phyloP scores from a whole-genome alignment of 1,140 invertebrate genomes.

The Batillaria attramentaria region DNA sequence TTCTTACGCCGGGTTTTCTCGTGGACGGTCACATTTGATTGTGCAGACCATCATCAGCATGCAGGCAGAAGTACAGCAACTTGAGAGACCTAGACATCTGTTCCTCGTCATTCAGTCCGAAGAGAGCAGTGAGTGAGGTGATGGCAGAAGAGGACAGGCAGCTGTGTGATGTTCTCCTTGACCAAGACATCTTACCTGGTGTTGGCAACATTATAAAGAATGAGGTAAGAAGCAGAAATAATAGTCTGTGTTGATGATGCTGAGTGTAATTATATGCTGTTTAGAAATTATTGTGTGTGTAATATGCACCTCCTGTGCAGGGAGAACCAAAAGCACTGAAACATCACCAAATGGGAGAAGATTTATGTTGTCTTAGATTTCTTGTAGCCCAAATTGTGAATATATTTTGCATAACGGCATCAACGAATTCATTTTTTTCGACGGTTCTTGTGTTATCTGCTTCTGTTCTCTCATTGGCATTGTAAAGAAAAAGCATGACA shows the following conservation, averaged over 20 bases:
- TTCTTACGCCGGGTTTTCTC: no score
- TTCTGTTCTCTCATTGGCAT: no score
- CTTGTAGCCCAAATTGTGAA: no score
- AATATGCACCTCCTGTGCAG: no score
- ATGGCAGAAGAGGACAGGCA: slow-evolving; percentile 47
- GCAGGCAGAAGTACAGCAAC: slow-evolving; percentile 42
- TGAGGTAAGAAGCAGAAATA: slow-evolving; percentile 40
- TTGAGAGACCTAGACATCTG: slow-evolving; percentile 59
- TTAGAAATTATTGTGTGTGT: background rate
- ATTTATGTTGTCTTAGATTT: no score
- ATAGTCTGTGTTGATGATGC: background rate
- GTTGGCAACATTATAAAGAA: slow-evolving; percentile 70
- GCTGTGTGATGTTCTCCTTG: slow-evolving; percentile 66
- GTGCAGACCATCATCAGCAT: slow-evolving; percentile 44
- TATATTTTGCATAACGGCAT: no score
- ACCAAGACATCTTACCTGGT: slow-evolving; percentile 65
- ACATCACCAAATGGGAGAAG: no score
- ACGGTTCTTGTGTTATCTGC: no score
- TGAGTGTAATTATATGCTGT: background rate
- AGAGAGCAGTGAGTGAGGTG: slow-evolving; percentile 46
- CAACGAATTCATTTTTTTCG: no score
- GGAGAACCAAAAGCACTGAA: no score
- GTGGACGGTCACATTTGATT: no score
- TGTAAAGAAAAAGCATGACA: no score
- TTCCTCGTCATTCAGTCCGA: slow-evolving; percentile 56